Base-by-base conservation (phyloP, 2,797 vertebrate genomes). In the Benthosema pterotum region DNA sequence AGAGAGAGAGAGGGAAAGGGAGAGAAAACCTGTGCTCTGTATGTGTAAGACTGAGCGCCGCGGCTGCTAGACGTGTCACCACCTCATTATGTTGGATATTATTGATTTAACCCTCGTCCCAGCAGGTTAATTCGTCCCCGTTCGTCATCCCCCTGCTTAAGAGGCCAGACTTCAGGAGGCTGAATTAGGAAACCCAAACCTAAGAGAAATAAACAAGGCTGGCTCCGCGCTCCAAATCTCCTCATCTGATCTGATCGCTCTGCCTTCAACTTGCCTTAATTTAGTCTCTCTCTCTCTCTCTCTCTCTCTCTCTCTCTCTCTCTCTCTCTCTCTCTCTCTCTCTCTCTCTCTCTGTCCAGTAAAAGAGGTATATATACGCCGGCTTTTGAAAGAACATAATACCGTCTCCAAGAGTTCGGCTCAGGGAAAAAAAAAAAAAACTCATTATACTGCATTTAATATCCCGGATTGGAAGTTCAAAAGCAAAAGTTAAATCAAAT, bases 181-280 rank as follows among this genome's bases (percentile, higher is more conserved):
- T 71, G 68, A 32, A 77, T 75, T 74, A 65, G 58, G 74, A 82
- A 88, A 80, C 74, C 28, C 49, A 71, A 78, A 71, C 66, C 72
- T 53, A n/a, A 67, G 65, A 65, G 72, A 77, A 87, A 88, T 72
- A 87, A 86, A 84, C 82, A 75, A 60, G 38, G 19, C 77, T 72
- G 57, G 47, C 63, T 75, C 67, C 63, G 63, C 42, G 64, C 69
- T 71, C 72, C 69, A 69, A 71, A 86, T 89, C 84, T 78, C 74
- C 69, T 69, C 70, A 73, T 83, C 83, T 60, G 73, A 88, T 86
- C 81, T 75, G 62, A 71, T 80, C 70, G 3, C 56, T 49, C 74
- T 77, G 0, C 69, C 67, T 69, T 79, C 74, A 67, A 68, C 60
- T 60, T 46, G 38, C 13, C 59, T 50, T 42, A 51, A 51, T 79